Percentiles rank a stretch among this genome's conserved stretches.
phyloP scores from a whole-genome alignment of 2,797 vertebrate genomes.

The Rhabdomys pumilio region DNA sequence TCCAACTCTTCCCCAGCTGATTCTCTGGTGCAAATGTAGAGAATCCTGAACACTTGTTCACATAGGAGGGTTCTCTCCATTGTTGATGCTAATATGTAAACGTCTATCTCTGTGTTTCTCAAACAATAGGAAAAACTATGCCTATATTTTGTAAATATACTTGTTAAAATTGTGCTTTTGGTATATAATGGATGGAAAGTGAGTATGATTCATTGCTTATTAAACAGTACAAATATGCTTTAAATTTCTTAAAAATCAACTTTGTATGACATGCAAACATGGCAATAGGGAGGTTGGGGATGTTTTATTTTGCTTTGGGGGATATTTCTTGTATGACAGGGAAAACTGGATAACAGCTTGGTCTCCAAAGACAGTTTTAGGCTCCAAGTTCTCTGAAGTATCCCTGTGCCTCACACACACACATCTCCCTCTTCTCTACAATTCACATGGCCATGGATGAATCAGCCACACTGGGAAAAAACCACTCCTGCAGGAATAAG shows the following conservation, averaged over 20 bases:
- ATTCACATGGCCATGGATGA: not conserved
- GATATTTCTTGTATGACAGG: not conserved
- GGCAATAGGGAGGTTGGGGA: not conserved
- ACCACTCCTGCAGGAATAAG: not conserved
- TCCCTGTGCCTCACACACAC: not conserved
- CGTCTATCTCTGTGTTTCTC: constrained; percentile 38
- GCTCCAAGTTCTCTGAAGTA: not conserved
- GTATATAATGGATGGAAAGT: constrained; percentile 48
- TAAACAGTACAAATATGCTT: not conserved
- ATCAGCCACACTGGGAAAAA: not conserved
- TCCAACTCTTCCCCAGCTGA: constrained; percentile 1
- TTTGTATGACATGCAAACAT: constrained; percentile 3
- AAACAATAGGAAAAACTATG: constrained; percentile 21
- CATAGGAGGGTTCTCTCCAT: not conserved
- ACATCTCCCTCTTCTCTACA: not conserved
- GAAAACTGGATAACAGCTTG: not conserved
- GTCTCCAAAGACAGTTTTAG: not conserved
- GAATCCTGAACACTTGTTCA: not conserved
- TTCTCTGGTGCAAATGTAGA: constrained; percentile 11
- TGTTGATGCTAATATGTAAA: constrained; percentile 4
- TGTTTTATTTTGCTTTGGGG: not conserved
- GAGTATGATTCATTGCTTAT: not conserved
- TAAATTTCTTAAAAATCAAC: constrained; percentile 40
- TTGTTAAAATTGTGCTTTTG: constrained; percentile 43
- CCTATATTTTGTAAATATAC: not conserved